Conservation (phyloP, 2,888 invertebrate genomes). For the Dasypolia templi region DNA sequence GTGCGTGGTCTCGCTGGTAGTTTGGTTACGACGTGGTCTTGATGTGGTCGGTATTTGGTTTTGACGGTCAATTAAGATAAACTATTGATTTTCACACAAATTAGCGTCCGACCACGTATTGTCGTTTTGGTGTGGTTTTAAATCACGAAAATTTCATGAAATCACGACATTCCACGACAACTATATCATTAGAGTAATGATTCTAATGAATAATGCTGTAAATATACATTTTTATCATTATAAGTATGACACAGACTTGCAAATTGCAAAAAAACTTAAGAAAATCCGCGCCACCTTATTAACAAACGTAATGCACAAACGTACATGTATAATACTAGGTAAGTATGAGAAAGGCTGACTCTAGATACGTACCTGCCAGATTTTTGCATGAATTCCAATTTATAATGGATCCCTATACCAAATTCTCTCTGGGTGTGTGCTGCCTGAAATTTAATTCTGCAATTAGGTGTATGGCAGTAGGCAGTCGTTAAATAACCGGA, state of each 20-base stretch:
- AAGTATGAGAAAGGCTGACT: not conserved
- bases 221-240: not conserved
- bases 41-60: too few relatives aligned
- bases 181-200: not conserved
- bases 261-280: not conserved
- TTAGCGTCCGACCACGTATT: too few relatives aligned
- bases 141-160: too few relatives aligned
- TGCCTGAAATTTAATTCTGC: constrained; percentile 71
- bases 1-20: too few relatives aligned
- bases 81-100: too few relatives aligned
- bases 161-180: not conserved
- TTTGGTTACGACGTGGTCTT: too few relatives aligned
- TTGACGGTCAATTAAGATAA: too few relatives aligned
- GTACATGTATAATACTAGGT: not conserved
- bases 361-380: constrained; percentile 75
- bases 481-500: not conserved
- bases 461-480: constrained; percentile 8
- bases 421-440: constrained; percentile 79
- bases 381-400: constrained; percentile 76
- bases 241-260: not conserved
- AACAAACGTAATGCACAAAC: not conserved
- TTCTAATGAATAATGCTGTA: not conserved
- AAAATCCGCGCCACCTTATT: not conserved
- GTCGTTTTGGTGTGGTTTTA: too few relatives aligned
- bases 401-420: constrained; percentile 75